These are phyloP conservation scores for Eristalinus sepulchralis DNA, from an alignment of 2,888 invertebrate genomes.

Conservation along the genomic window DNA sequence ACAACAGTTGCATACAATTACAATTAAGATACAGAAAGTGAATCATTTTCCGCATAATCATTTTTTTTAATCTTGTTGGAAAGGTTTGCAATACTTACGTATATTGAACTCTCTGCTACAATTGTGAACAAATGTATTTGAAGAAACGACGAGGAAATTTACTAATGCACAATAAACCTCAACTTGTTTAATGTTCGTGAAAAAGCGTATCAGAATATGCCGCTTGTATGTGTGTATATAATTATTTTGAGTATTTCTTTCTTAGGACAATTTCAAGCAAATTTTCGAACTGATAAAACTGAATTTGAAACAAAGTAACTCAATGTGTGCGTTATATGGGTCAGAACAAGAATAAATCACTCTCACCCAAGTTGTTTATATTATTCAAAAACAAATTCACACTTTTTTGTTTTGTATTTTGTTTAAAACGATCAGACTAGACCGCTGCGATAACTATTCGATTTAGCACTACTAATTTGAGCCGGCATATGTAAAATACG, in stretches of 20 bases:
- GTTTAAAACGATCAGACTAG: conserved; percentile 26
- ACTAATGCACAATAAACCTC: conserved; percentile 23
- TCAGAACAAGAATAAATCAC: conserved; percentile 55
- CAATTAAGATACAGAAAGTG: conserved; percentile 13
- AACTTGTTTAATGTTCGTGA: conserved; percentile 13
- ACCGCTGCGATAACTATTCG: conserved; percentile 26
- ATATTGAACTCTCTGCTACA: conserved; percentile 64
- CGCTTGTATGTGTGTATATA: conserved; percentile 3
- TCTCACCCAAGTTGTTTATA: conserved; percentile 58
- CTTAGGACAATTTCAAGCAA: conserved; percentile 41
- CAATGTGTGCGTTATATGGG: conserved; percentile 45
- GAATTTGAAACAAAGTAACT: conserved; percentile 42
- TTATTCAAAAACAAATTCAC: conserved; percentile 52
- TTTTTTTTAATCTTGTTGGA: conserved; percentile 35
- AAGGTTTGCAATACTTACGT: conserved; percentile 55
- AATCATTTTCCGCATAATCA: conserved; percentile 25
- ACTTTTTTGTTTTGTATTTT: conserved; percentile 31
- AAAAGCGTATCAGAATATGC: conserved; percentile 29
- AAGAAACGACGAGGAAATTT: conserved; percentile 24
- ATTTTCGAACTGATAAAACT: conserved; percentile 46
- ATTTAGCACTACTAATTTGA: conserved; percentile 37
- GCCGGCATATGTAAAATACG: conserved; percentile 28
- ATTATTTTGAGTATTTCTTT: conserved; percentile 45
- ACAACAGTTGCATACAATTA: conserved; percentile 2
- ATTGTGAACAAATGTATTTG: conserved; percentile 49